A percentile compares a stretch with the other conserved stretches of the same genome.
phyloP scores from a whole-genome alignment of 2,888 invertebrate species.

The Eumerus sabulonum region DNA sequence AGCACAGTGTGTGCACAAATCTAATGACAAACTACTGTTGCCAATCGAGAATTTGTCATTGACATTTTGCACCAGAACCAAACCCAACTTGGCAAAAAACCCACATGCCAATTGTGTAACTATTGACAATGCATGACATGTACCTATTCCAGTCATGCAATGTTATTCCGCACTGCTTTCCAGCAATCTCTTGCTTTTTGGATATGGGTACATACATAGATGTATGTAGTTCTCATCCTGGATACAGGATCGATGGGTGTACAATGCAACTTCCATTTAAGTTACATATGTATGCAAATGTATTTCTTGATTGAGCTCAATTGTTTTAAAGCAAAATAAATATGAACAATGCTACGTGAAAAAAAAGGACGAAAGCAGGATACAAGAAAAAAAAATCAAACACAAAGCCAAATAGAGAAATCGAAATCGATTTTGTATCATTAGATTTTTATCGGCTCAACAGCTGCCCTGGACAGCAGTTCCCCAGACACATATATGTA shows the following conservation, averaged over 20 bases:
- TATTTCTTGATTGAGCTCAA: conserved; percentile 65
- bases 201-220: too few species aligned
- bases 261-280: conserved; percentile 60
- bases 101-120: conserved; percentile 38
- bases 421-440: conserved; percentile 67
- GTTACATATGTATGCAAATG: conserved; percentile 61
- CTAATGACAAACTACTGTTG: conserved; percentile 23
- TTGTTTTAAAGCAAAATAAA: conserved; percentile 52
- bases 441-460: conserved; percentile 67
- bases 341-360: conserved; percentile 1
- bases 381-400: conserved; percentile 14
- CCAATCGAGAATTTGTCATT: too few species aligned
- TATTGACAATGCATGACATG: conserved; percentile 56
- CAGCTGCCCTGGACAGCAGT: conserved; percentile 48
- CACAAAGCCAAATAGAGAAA: conserved; percentile 52
- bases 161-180: conserved; percentile 57
- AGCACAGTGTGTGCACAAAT: conserved; percentile 29
- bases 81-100: not conserved
- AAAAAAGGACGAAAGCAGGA: conserved; percentile 3
- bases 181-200: conserved; percentile 21
- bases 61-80: too few species aligned
- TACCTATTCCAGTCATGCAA: conserved; percentile 49
- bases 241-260: conserved; percentile 2
- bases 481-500: too few species aligned
- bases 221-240: too few species aligned